Base-by-base conservation (phyloP, 2,113 vertebrate species). In the Mixornis gularis region DNA sequence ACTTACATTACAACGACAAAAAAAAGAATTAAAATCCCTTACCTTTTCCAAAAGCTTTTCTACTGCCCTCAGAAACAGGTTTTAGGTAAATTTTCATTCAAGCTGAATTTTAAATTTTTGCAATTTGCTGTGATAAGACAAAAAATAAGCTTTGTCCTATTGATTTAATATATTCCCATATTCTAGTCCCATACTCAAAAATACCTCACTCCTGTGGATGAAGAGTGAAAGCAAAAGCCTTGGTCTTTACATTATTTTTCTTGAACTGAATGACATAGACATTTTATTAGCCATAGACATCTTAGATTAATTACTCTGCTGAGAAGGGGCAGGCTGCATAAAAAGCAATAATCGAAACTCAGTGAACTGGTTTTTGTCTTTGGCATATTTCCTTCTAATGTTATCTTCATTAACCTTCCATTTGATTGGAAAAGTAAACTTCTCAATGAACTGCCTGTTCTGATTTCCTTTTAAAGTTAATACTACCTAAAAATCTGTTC, bases 171-270 rank as follows among this genome's bases (percentile, higher is more conserved):
- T 78, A 3, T 17, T 72, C 21, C 26, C 2, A 19, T 59, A 19
- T 65, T 85, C 43, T 44, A 49, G 3, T 66, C 26, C 12, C 3
- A n/a, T 8, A 30, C 1, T 40, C 46, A 70, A 44, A 79, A 79
- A 29, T 52, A 9, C 1, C 15, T 4, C 14, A 12, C 7, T 68
- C 3, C 19, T 0, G 0, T 59, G 49, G 77, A 53, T 3, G 13
- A 80, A 66, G 25, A 60, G 6, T 19, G 68, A 68, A 71, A 76
- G 6, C 7, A 84, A 72, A 69, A 46, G 0, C 46, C 10, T 70
- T 32, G 15, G 30, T 56, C 13, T 49, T 66, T 59, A 30, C 10
- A 25, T 27, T 74, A 4, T 2, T 56, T 60, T 63, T 66, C 34
- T 88, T 82, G 21, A 82, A 36, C 22, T 51, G 43, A 70, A 66